Evolutionary conservation across 2,888 invertebrate species (phyloP), one percentile per base, ranked within the genome.

Genomic region (Bedellia somnulentella): DNA sequence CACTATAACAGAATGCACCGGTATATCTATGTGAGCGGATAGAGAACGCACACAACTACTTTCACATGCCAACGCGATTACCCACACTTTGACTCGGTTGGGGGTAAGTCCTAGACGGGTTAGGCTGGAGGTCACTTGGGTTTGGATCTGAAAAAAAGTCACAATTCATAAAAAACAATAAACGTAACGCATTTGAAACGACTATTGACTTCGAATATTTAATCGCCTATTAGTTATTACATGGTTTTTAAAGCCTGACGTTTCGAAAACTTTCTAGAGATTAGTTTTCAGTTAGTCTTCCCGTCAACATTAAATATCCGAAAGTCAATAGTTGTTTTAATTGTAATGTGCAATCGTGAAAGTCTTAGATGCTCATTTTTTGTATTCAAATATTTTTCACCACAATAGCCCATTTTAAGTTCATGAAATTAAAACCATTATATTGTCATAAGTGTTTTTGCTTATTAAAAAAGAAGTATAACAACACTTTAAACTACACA

Each of bases 1-100:
- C n/a, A n/a, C n/a, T n/a, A n/a, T n/a, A n/a, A n/a, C n/a, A n/a
- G n/a, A n/a, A n/a, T 50, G 47, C 10, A 59, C 44, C 14, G 66
- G 63, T 28, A 56, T 45, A 14, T 52, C 17, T 3, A 64, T 44
- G 0, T 42, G 41, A 5, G 62, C 52, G 14, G 52, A 51, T 3
- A 68, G 42, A 30, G 39, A 33, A 2, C 62, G 43, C 27, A 68
- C 57, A 46, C 57, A 55, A 17, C 45, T 42, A 4, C 47, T 55
- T 27, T 58, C 61, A 43, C 64, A 64, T 11, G 60, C 54, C 24
- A 70, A 35, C 36, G 70, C 70, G 2, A 63, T 38, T 15, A 55
- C 64, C 30, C 39, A 39, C 31, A 57, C 64, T 3, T 61, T 52
- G 17, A 52, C 50, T 1, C 67, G 51, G 1, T 38, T 31, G n/a